A percentile compares a stretch with the other conserved stretches of the same genome.
Evolutionary conservation across 2,888 invertebrate genomes (phyloP).

Genomic region (Calameuta idolon): DNA sequence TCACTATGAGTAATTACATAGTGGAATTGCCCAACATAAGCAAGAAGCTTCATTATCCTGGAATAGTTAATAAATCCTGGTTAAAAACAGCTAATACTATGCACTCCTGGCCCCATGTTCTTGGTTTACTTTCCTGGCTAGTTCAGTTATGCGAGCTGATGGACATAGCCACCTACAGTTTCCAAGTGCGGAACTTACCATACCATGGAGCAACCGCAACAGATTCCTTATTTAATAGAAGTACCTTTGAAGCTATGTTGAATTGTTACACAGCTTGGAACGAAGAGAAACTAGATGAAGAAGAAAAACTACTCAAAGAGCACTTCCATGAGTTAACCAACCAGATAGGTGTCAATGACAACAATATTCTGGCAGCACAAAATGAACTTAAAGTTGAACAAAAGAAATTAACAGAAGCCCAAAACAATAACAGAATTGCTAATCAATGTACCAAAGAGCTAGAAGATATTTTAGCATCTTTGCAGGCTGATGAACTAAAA

Average conservation of each 20-base stretch:
- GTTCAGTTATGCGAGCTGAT: slow-evolving; percentile 67
- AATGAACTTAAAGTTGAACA: slow-evolving; percentile 35
- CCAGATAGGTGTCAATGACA: slow-evolving; percentile 42
- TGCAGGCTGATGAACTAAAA: slow-evolving; percentile 36
- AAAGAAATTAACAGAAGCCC: slow-evolving; percentile 28
- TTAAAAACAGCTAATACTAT: slow-evolving; percentile 72
- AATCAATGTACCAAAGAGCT: slow-evolving; percentile 32
- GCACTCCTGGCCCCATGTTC: slow-evolving; percentile 72
- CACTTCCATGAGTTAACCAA: slow-evolving; percentile 46
- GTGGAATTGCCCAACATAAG: slow-evolving; percentile 69
- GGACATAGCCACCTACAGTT: slow-evolving; percentile 51
- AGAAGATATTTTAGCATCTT: slow-evolving; percentile 29
- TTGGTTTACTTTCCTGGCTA: slow-evolving; percentile 71
- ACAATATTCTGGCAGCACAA: slow-evolving; percentile 28
- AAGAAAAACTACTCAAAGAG: slow-evolving; percentile 44
- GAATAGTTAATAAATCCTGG: slow-evolving; percentile 72
- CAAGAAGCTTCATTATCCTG: slow-evolving; percentile 71
- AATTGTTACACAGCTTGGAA: slow-evolving; percentile 55
- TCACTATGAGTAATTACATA: slow-evolving; percentile 53
- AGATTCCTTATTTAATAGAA: slow-evolving; percentile 30
- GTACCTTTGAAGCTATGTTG: slow-evolving; percentile 43
- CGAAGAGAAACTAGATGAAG: slow-evolving; percentile 50
- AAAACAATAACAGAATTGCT: slow-evolving; percentile 28
- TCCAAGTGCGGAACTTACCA: slow-evolving; percentile 50
- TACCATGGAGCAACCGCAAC: slow-evolving; percentile 39